These are phyloP conservation scores for Aplocera efformata DNA, from an alignment of 2,888 invertebrate genomes.

Conservation along the genomic window DNA sequence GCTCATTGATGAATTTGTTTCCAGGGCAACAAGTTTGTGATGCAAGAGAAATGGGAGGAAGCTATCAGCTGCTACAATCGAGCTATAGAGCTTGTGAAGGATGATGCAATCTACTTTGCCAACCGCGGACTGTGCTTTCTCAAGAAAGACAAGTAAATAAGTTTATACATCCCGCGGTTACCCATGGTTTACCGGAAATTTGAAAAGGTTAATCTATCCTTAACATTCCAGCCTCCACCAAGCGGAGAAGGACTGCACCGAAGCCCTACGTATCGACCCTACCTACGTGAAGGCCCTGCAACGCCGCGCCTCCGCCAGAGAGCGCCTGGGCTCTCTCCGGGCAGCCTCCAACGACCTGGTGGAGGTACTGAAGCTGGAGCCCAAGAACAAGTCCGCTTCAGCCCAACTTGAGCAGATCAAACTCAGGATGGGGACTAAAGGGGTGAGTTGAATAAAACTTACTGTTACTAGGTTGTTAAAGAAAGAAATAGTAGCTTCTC, in stretches of 20 bases:
- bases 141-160: constrained; percentile 86
- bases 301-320: constrained; percentile 88
- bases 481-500: too few relatives aligned
- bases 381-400: constrained; percentile 86
- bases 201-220: too few relatives aligned
- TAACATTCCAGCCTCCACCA: constrained; percentile 84
- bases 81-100: constrained; percentile 90
- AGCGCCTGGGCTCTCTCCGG: constrained; percentile 84
- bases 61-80: constrained; percentile 93
- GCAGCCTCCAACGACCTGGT: constrained; percentile 87
- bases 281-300: constrained; percentile 92
- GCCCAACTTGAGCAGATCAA: constrained; percentile 80
- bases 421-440: constrained; percentile 71
- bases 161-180: background rate
- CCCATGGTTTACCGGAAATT: too few relatives aligned
- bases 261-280: constrained; percentile 88
- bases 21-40: constrained; percentile 91
- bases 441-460: constrained; percentile 50
- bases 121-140: constrained; percentile 94
- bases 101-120: constrained; percentile 90
- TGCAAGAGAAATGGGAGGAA: constrained; percentile 88
- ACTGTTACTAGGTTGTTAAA: too few relatives aligned
- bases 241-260: constrained; percentile 90
- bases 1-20: too few relatives aligned
- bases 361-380: constrained; percentile 87